phyloP scores from a whole-genome alignment of 2,113 vertebrate genomes.

The Cnemophilus loriae region DNA sequence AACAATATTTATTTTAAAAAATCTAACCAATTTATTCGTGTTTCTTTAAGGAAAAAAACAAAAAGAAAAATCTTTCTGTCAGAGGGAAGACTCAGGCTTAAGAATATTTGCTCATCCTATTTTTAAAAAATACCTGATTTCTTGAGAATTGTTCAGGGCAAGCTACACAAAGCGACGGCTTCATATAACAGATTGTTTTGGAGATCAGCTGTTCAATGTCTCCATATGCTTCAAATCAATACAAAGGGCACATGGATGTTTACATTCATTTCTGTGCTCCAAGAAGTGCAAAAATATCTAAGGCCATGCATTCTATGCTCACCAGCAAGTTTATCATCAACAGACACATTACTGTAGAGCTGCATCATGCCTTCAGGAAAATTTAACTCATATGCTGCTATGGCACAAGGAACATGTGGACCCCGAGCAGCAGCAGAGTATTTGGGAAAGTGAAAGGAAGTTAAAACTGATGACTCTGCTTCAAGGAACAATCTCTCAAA shows the following conservation, averaged over 20 bases:
- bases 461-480: neutral
- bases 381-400: neutral
- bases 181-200: neutral
- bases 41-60: neutral
- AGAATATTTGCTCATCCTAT: neutral
- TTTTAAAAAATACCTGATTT: neutral
- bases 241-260: neutral
- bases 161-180: neutral
- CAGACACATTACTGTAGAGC: neutral
- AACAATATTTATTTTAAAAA: neutral
- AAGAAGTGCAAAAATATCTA: conserved; percentile 1
- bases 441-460: neutral
- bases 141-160: neutral
- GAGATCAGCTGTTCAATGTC: conserved; percentile 8
- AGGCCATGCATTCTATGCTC: neutral
- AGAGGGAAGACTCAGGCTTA: neutral
- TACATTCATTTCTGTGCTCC: neutral
- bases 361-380: neutral
- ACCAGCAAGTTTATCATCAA: neutral
- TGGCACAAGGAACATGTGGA: neutral
- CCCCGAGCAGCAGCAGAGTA: neutral
- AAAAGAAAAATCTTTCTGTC: neutral
- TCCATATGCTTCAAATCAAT: conserved; percentile 30
- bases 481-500: neutral
- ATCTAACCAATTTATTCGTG: neutral